Conservation (phyloP, 1,140 invertebrate species). For the Drosophila athabasca region DNA sequence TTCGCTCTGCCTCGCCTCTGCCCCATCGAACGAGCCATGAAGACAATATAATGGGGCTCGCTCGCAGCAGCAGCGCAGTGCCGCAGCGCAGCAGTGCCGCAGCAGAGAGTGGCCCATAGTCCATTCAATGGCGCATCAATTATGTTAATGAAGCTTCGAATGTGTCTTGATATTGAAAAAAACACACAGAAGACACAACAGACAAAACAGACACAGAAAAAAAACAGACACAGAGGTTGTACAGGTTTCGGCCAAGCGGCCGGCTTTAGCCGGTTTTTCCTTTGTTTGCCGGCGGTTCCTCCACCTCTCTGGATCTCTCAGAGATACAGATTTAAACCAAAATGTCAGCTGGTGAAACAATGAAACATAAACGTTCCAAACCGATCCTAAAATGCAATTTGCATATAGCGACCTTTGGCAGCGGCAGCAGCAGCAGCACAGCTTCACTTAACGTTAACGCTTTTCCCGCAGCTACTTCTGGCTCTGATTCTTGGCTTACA, state of each 20-base stretch:
- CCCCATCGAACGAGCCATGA: slow-evolving; percentile 41
- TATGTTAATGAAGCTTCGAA: slow-evolving; percentile 79
- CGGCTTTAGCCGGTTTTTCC: slow-evolving; percentile 62
- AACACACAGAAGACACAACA: slow-evolving; percentile 15
- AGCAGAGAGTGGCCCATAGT: too few species aligned
- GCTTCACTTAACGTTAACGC: slow-evolving; percentile 32
- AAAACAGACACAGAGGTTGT: slow-evolving; percentile 14
- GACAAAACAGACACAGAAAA: slow-evolving; percentile 12
- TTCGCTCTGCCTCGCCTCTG: slow-evolving; percentile 49
- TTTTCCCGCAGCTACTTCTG: slow-evolving; percentile 37
- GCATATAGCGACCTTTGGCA: slow-evolving; percentile 70
- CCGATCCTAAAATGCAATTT: slow-evolving; percentile 59
- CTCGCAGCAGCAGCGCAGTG: neutral
- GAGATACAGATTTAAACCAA: slow-evolving; percentile 8
- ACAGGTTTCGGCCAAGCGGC: slow-evolving; percentile 41
- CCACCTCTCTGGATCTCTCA: neutral
- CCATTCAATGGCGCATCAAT: slow-evolving; percentile 76
- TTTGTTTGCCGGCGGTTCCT: slow-evolving; percentile 33
- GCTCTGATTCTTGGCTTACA: slow-evolving; percentile 32
- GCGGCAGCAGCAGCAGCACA: neutral
- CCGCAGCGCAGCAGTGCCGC: too few species aligned
- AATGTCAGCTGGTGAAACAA: slow-evolving; percentile 51
- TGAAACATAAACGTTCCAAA: slow-evolving; percentile 27
- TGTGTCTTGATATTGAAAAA: slow-evolving; percentile 76
- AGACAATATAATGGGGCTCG: slow-evolving; percentile 66